Conservation (phyloP, 2,888 invertebrate genomes). For the Agrochola lychnidis region DNA sequence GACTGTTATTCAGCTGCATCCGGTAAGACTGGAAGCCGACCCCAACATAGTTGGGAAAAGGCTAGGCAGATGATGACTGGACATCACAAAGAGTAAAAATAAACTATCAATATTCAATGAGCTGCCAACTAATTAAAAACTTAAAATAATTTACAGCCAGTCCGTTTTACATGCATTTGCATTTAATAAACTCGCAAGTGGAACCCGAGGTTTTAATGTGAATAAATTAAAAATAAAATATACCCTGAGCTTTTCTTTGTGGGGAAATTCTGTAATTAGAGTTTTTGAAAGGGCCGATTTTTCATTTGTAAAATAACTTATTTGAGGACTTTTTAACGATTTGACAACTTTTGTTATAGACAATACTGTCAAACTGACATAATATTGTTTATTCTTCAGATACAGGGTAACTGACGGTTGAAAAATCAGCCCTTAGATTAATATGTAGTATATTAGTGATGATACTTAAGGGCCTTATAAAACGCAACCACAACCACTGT, state of each 20-base stretch:
- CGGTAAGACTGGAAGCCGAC: no score
- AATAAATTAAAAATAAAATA: constrained; percentile 39
- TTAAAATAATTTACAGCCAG: constrained; percentile 33
- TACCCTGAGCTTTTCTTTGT: neutral
- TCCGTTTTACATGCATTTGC: constrained; percentile 49
- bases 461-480: no score
- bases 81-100: neutral
- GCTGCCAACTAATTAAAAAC: constrained; percentile 38
- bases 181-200: constrained; percentile 44
- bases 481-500: no score
- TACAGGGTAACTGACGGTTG: no score
- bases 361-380: no score
- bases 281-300: neutral
- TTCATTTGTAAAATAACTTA: neutral
- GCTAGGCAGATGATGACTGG: no score
- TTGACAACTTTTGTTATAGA: neutral
- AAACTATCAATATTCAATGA: constrained; percentile 7
- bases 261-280: neutral
- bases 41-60: no score
- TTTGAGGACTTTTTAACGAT: neutral
- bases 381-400: no score
- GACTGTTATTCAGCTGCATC: no score
- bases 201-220: constrained; percentile 22
- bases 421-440: no score
- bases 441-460: no score